Evolutionary conservation across 1,140 invertebrate genomes (phyloP).

Genomic region (Zophobas atratus): DNA sequence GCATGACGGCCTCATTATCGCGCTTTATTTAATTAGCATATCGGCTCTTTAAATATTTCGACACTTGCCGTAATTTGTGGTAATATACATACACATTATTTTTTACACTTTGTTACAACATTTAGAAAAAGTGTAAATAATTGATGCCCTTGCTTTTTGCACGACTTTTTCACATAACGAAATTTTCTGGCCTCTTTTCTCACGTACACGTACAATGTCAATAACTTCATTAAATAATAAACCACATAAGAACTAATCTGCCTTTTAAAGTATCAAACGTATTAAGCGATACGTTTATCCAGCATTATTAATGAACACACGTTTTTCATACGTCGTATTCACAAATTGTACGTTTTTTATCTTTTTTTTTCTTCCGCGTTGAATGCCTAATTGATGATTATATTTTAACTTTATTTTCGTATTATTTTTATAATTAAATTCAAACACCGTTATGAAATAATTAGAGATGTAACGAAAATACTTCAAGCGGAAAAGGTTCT

Average conservation of each 20-base stretch:
- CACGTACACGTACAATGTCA: conserved; percentile 12
- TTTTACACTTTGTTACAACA: conserved; percentile 28
- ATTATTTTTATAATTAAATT: conserved; percentile 31
- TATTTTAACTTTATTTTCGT: conserved; percentile 12
- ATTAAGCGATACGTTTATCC: neutral
- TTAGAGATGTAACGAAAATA: conserved; percentile 19
- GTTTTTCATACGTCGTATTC: conserved; percentile 16
- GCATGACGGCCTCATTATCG: conserved; percentile 21
- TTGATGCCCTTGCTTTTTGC: neutral
- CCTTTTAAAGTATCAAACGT: too few species aligned
- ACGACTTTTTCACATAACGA: neutral
- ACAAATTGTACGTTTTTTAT: conserved; percentile 19
- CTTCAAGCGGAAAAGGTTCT: conserved; percentile 12
- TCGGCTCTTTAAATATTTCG: conserved; percentile 35
- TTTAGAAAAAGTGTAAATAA: conserved; percentile 18
- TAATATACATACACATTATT: conserved; percentile 19
- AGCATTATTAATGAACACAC: conserved; percentile 2
- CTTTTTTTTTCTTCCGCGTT: conserved; percentile 11
- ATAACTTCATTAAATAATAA: conserved; percentile 5
- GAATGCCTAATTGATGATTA: conserved; percentile 16
- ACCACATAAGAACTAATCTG: too few species aligned
- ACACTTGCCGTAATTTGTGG: conserved; percentile 40
- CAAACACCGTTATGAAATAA: conserved; percentile 35
- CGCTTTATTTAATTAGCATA: conserved; percentile 20
- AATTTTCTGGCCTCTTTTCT: conserved; percentile 14